Percentiles rank a stretch among this genome's conserved stretches.
Evolutionary conservation across 2,113 vertebrate genomes (phyloP).

Genomic region (Chaetorhynchus papuensis): DNA sequence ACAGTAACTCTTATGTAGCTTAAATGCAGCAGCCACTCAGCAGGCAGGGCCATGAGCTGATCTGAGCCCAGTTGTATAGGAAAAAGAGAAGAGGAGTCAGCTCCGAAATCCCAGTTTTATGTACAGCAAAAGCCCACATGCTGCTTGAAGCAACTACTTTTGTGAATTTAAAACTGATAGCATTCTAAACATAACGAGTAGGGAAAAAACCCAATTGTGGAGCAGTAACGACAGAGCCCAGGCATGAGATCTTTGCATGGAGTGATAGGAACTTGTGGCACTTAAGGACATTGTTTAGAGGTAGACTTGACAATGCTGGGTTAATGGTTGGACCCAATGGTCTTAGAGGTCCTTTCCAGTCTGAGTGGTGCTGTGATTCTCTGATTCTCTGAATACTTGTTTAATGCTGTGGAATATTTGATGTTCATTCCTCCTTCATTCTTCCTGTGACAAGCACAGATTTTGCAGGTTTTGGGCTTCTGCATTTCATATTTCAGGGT

Average conservation of each 20-base stretch:
- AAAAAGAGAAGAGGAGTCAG: background rate
- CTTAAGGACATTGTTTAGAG: background rate
- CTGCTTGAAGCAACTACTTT: background rate
- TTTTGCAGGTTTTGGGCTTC: background rate
- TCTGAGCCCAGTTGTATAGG: background rate
- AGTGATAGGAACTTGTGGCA: background rate
- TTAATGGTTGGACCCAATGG: background rate
- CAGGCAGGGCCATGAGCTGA: background rate
- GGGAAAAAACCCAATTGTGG: background rate
- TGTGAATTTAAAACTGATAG: background rate
- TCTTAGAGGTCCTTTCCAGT: background rate
- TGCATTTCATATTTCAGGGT: background rate
- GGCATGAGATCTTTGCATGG: background rate
- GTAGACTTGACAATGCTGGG: background rate
- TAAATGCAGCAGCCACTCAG: background rate
- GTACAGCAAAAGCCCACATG: background rate
- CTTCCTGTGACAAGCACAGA: background rate
- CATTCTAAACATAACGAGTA: background rate
- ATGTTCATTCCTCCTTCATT: accelerated
- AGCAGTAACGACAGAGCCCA: background rate
- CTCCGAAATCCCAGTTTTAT: background rate
- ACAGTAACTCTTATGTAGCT: background rate
- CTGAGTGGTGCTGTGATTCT: background rate
- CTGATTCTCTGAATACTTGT: background rate
- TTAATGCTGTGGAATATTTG: background rate